Evolutionary conservation across 30 jellyfish, hydroid and myxozoan species (phyloP), one percentile per base, ranked within the genome.

Genomic region (Aurelia sp.): DNA sequence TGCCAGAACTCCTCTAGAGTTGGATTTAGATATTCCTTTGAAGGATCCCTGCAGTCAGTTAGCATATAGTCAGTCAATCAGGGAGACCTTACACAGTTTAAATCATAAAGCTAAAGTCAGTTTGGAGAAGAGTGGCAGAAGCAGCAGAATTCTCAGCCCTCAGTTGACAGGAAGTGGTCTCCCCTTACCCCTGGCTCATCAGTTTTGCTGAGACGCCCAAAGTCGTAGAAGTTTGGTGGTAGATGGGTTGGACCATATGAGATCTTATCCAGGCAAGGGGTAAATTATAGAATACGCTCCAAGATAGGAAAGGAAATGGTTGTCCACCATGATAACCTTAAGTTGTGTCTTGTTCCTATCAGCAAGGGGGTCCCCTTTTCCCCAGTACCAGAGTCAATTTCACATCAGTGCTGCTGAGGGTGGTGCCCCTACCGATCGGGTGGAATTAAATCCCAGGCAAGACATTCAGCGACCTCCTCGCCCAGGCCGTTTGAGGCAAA

Each of bases 151-250:
- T 23, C 30, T 16, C 60, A 60, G 17, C 22, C 74, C 66, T 23
- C 78, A 22, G 55, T 15, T 71, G 59, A 48, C 78, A 35, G 62
- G 20, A 47, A 73, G 76, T 82, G 92, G 92, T 44, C n/a, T n/a
- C n/a, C n/a, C n/a, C n/a, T n/a, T n/a, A n/a, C 52, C 13, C 62
- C 67, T 6, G 85, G 92, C 55, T 23, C 58, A 40, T 70, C 79
- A 60, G 92, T 82, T 50, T 82, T 86, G 86, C 79, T 68, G 55
- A 61, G 72, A 53, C 92, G 86, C 86, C 92, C 92, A 3, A 71
- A 82, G 79, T 18, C 78, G 15, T 82, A 79, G 92, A 68, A 82
- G 47, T 59, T 70, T 63, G 73, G 90, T 35, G 23, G 57, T 37
- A 19, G 73, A 27, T 63, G 90, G 90, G 51, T 67, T 21, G 82